These are phyloP conservation scores for Nesometra sesokonis DNA, from an alignment of 35 echinoderm and acorn worm genomes.

Conservation along the genomic window DNA sequence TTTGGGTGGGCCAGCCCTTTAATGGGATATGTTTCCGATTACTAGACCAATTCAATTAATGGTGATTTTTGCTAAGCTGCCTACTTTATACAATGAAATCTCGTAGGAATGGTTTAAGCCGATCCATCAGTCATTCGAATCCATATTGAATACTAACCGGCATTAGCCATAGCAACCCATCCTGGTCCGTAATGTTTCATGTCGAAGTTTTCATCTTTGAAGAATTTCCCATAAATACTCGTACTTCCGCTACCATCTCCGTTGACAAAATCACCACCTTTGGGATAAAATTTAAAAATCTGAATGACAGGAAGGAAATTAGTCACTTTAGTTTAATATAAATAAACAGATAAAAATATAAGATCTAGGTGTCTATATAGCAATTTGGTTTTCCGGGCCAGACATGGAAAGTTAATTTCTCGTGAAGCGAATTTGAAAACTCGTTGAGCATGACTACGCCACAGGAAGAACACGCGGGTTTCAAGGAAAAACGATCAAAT, in stretches of 20 bases:
- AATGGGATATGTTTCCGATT: too few relatives aligned
- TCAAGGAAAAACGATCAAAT: not conserved
- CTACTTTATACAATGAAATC: not conserved
- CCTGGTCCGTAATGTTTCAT: constrained; percentile 77
- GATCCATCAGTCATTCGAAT: not conserved
- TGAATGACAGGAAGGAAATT: too few relatives aligned
- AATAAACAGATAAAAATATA: too few relatives aligned
- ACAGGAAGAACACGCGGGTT: not conserved
- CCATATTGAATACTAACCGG: constrained; percentile 17
- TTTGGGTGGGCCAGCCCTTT: too few relatives aligned
- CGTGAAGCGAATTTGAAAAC: too few relatives aligned
- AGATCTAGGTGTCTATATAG: too few relatives aligned
- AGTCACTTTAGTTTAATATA: too few relatives aligned
- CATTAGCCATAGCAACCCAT: constrained; percentile 91
- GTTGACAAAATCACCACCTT: constrained; percentile 69
- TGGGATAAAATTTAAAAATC: not conserved
- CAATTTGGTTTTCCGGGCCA: too few relatives aligned
- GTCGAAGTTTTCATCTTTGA: constrained; percentile 73
- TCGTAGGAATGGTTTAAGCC: not conserved
- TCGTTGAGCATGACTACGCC: not conserved
- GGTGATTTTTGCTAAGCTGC: too few relatives aligned
- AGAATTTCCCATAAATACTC: constrained; percentile 73
- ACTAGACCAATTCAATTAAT: too few relatives aligned
- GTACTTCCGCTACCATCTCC: constrained; percentile 54
- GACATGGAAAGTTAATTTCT: too few relatives aligned